Evolutionary conservation across 2,797 vertebrate genomes (phyloP), one percentile per base, ranked within the genome.

Genomic region (Salarias fasciatus): DNA sequence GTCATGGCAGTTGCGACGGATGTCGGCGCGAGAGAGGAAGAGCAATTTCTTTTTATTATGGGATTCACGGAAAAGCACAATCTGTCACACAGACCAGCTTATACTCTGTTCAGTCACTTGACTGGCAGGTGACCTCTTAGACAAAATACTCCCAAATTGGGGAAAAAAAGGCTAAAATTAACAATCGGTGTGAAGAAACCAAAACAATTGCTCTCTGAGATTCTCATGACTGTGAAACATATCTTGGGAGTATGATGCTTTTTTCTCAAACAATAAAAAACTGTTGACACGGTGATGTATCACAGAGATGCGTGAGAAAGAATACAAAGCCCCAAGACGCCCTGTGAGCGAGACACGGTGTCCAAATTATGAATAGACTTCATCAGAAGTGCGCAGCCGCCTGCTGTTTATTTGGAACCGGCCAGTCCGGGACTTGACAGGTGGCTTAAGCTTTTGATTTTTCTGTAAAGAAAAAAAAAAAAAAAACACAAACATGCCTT

Each of bases 1-100:
- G 77, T 86, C 78, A 84, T 11, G 55, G 71, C 53, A 57, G 45
- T 28, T 54, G 54, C 35, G 3, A 43, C 5, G 6, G 43, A 37
- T 60, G 55, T 43, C 31, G 40, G 6, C 6, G 65, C 15, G 18
- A 62, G 54, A 42, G 24, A 13, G 49, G 42, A 12, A 45, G 30
- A 41, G 33, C 6, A 35, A 35, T 35, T 24, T 3, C 2, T 24
- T 24, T 24, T 6, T 9, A 35, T 35, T 35, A 35, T 6, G 31
- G 31, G 31, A 35, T 35, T n/a, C 31, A 35, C 9, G 5, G 9
- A 35, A 9, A 9, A 35, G 33, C 9, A 35, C 6, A 6, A 35
- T 6, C 6, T 47, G 11, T 68, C 41, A 55, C 11, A 6, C 1
- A 31, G 24, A 37, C 12, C 37, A 47, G 68, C 56, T 51, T 37